A percentile compares a stretch with the other conserved stretches of the same genome.
phyloP scores from a whole-genome alignment of 2,888 invertebrate genomes.

The Drosophila helvetica region DNA sequence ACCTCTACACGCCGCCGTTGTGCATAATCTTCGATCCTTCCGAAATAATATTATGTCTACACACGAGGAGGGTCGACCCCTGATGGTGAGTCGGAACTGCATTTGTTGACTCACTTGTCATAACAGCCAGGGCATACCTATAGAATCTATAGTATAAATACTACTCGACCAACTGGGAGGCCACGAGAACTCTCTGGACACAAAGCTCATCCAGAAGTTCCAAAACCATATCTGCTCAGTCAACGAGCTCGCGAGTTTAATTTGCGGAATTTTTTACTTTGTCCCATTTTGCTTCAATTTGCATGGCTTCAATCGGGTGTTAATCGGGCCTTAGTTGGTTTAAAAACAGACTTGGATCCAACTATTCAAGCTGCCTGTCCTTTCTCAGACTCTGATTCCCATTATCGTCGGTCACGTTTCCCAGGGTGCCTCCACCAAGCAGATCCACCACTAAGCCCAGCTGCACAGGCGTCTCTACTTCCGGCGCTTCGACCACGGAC shows the following conservation, averaged over 20 bases:
- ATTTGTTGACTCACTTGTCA: background rate
- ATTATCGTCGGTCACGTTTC: constrained; percentile 86
- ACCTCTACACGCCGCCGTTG: too few relatives aligned
- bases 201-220: constrained; percentile 31
- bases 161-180: constrained; percentile 49
- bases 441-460: constrained; percentile 86
- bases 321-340: too few relatives aligned
- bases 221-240: constrained; percentile 35
- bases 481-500: constrained; percentile 85
- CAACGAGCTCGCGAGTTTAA: constrained; percentile 5
- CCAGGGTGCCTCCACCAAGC: constrained; percentile 85
- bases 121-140: background rate
- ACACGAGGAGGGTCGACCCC: background rate
- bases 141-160: too few relatives aligned
- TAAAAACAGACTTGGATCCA: background rate
- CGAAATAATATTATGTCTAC: too few relatives aligned
- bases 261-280: constrained; percentile 54
- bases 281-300: constrained; percentile 61
- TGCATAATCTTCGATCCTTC: too few relatives aligned
- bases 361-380: background rate
- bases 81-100: constrained; percentile 30
- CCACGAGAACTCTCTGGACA: constrained; percentile 21
- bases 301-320: constrained; percentile 45
- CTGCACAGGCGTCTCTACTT: constrained; percentile 67
- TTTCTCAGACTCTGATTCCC: constrained; percentile 85